Evolutionary conservation across 2,797 vertebrate genomes (phyloP), one percentile per base, ranked within the genome.

Genomic region (Meda fulgida): DNA sequence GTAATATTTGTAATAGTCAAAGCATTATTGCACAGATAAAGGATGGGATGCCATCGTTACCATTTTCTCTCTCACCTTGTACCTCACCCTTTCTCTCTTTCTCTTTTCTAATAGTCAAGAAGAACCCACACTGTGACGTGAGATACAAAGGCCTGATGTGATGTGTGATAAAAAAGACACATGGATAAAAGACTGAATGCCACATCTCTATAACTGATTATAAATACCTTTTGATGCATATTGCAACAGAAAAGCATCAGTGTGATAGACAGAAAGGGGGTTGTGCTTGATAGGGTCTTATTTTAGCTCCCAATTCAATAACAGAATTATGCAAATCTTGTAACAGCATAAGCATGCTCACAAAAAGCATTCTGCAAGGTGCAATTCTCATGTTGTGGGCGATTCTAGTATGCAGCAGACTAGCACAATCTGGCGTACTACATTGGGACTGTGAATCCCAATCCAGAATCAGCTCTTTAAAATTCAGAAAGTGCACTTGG

Each of bases 211-310:
- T 84, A 48, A 60, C 75, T 70, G 48, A 78, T 70, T 70, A 60
- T 60, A 78, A 58, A 48, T 48, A 58, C 73, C 48, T 70, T 69
- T 71, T 78, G 75, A 78, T 84, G 65, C 67, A 58, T 46, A 84
- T 36, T 29, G 2, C 38, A 43, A 38, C 73, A 31, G 51, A 43
- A 69, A 60, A 48, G 36, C 65, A 60, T 71, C 66, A 70, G 31
- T 7, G 10, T 76, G 76, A 76, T 19, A 53, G 58, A 40, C 23
- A 34, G 29, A 46, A 80, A 67, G 46, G 11, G 51, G 36, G 21
- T 16, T 80, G 7, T 51, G 60, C 26, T 46, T 66, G 26, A 29
- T 21, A 40, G n/a, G 0, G 29, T 80, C 78, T 80, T 46, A 46
- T 65, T 80, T 80, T 67, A 67, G 78, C 63, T 69, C 29, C 43